Evolutionary conservation across 2,888 invertebrate genomes (phyloP), one percentile per base, ranked within the genome.

Genomic region (Bruchidius siliquastri): DNA sequence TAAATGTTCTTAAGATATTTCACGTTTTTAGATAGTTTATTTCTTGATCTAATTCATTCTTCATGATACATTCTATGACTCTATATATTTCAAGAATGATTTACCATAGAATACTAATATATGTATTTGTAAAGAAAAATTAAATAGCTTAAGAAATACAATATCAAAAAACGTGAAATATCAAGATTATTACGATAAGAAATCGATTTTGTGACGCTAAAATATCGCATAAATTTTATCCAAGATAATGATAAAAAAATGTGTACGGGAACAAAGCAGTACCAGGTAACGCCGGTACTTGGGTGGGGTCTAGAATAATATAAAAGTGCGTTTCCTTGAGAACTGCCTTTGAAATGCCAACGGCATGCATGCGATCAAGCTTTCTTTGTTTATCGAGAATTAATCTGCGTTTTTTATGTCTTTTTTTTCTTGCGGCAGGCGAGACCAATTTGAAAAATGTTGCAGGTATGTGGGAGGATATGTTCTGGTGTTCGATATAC

Each of bases 291-390:
- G 49, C 49, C 49, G 49, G 49, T 49, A 8, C 49, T 74, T 72
- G 76, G 78, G 78, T 74, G 77, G 76, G 74, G 78, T 73, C 66
- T 70, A 67, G 21, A 66, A 67, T 49, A 13, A 72, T 67, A 76
- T 73, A 74, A 75, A 77, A 76, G 75, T 74, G 73, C 32, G 73
- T 77, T 77, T 76, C 77, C 77, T 77, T 77, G 77, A 77, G 74
- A 73, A 73, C 72, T 49, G 72, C 73, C 76, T 74, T 74, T 75
- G 76, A 77, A 76, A 77, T 77, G 75, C 74, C 74, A 77, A 68
- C 71, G 70, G 68, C 70, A 68, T 69, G 49, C 49, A 4, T 49
- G 30, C 66, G 32, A 2, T 26, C 72, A 72, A 70, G 49, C 49
- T 49, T 72, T 75, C 76, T 76, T 75, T 76, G 76, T 76, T 72